Percentiles rank a stretch among this genome's conserved stretches.
These are phyloP conservation scores for Neodon shergylaensis DNA, from an alignment of 2,113 vertebrate species.

Conservation along the genomic window DNA sequence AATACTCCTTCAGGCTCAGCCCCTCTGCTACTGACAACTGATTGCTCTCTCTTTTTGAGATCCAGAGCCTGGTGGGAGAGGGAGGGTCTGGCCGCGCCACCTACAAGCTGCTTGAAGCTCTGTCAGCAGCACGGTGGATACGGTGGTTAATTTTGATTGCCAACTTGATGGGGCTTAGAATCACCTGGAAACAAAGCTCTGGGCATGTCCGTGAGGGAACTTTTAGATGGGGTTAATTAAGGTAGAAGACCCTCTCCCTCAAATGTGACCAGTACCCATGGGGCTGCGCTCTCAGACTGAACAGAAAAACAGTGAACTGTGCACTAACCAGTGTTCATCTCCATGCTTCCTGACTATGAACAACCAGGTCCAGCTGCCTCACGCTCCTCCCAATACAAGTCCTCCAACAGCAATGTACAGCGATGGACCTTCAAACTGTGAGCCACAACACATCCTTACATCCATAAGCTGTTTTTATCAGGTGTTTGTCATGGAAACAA, in stretches of 20 bases:
- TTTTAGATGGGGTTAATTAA: neutral
- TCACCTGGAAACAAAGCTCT: neutral
- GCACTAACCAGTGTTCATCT: neutral
- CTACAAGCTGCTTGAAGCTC: neutral
- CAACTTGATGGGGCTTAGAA: neutral
- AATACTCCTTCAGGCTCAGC: too few relatives aligned
- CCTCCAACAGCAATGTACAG: neutral
- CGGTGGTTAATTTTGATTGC: neutral
- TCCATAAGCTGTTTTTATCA: neutral
- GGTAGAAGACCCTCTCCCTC: too few relatives aligned
- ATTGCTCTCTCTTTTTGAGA: neutral
- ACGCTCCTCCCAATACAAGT: too few relatives aligned
- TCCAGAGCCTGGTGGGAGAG: neutral
- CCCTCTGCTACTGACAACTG: neutral
- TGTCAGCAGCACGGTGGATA: neutral
- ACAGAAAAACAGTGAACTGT: too few relatives aligned
- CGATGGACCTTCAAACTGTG: neutral
- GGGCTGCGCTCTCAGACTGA: neutral
- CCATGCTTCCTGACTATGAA: neutral
- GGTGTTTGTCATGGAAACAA: neutral
- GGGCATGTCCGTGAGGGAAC: neutral
- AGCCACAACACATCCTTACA: neutral
- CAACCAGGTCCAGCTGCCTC: neutral
- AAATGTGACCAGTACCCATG: neutral
- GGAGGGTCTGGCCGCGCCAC: accelerated